These are phyloP conservation scores for Bibio marci DNA, from an alignment of 2,888 invertebrate genomes.

Conservation along the genomic window DNA sequence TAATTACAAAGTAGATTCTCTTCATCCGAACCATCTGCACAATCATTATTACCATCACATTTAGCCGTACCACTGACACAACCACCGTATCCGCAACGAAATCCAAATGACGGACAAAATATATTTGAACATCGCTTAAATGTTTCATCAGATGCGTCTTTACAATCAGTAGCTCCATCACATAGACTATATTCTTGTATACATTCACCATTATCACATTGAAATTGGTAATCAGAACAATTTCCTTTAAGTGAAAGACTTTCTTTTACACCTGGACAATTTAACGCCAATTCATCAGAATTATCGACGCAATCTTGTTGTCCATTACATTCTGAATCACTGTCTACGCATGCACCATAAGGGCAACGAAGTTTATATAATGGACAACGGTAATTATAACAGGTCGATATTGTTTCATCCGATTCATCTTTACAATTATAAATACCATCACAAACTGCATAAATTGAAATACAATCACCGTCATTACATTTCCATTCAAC, in stretches of 20 bases:
- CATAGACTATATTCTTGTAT: conserved; percentile 7
- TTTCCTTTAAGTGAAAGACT: not conserved
- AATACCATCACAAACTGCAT: conserved; percentile 26
- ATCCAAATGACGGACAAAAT: conserved; percentile 31
- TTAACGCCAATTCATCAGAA: conserved; percentile 5
- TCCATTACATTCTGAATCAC: conserved; percentile 31
- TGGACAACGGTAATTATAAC: conserved; percentile 1
- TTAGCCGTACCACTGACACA: conserved; percentile 13
- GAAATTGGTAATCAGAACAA: not conserved
- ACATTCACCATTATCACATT: conserved; percentile 7
- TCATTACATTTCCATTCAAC: conserved; percentile 7
- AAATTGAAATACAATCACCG: conserved; percentile 3
- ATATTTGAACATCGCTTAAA: conserved; percentile 16
- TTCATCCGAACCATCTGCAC: conserved; percentile 19
- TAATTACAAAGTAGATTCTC: conserved; percentile 1
- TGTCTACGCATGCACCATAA: conserved; percentile 43
- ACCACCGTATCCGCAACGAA: conserved; percentile 19
- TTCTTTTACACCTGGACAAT: not conserved
- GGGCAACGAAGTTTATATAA: conserved; percentile 35
- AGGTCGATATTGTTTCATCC: conserved; percentile 14
- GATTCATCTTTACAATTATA: conserved; percentile 14
- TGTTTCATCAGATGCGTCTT: conserved; percentile 11
- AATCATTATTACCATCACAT: conserved; percentile 15
- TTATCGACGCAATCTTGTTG: conserved; percentile 9
- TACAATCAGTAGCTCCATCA: conserved; percentile 23